These are phyloP conservation scores for Ploceus nigricollis DNA, from an alignment of 2,113 vertebrate genomes.

Conservation along the genomic window DNA sequence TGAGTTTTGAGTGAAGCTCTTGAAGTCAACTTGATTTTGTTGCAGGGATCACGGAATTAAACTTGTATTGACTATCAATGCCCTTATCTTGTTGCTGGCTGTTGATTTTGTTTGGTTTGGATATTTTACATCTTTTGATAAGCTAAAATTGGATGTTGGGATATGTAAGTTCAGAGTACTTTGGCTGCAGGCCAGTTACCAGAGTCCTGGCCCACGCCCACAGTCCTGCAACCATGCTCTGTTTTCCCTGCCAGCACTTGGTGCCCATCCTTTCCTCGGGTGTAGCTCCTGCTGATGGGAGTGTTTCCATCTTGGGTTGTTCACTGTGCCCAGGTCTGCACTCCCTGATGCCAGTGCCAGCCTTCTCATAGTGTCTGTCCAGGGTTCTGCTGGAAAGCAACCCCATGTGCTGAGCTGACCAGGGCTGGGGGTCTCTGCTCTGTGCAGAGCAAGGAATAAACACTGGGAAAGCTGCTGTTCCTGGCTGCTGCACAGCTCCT, in stretches of 20 bases:
- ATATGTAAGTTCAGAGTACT: background rate
- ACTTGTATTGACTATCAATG: background rate
- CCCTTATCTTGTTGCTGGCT: background rate
- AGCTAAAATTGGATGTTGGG: background rate
- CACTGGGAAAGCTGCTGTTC: background rate
- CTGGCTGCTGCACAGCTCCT: background rate
- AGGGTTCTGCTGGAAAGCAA: background rate
- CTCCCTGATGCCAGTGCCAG: background rate
- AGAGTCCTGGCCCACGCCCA: background rate
- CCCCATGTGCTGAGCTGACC: background rate
- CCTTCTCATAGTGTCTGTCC: background rate
- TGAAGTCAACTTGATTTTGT: background rate
- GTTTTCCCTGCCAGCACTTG: background rate
- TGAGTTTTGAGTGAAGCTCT: background rate
- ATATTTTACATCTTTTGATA: background rate
- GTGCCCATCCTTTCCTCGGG: background rate
- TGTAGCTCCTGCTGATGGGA: background rate
- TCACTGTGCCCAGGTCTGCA: background rate
- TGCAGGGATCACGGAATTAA: background rate
- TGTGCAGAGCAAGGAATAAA: background rate
- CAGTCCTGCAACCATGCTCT: fast-evolving
- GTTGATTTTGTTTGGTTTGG: background rate
- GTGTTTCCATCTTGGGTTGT: background rate
- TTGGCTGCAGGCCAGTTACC: background rate
- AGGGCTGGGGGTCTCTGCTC: background rate